A percentile compares a stretch with the other conserved stretches of the same genome.
phyloP scores from a whole-genome alignment of 1,140 invertebrate genomes.

The Cotesia chilonis region DNA sequence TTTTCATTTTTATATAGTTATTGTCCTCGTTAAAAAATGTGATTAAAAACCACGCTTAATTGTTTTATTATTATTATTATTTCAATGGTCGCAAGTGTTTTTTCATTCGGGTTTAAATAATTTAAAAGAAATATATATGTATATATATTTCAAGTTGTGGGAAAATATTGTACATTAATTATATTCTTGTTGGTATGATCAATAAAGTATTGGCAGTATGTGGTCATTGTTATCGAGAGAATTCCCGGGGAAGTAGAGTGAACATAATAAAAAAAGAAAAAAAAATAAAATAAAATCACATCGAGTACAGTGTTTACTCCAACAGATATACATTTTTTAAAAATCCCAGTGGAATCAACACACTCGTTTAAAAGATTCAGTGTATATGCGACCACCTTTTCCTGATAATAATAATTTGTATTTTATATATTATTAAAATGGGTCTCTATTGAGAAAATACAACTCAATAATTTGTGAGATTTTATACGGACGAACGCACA shows the following conservation, averaged over 20 bases:
- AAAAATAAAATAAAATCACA: neutral
- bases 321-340: slow-evolving; percentile 6
- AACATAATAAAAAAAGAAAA: neutral
- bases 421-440: too few relatives aligned
- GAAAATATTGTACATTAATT: too few relatives aligned
- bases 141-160: neutral
- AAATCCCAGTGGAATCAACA: too few relatives aligned
- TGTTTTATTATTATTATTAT: neutral
- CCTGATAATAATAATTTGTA: too few relatives aligned
- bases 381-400: too few relatives aligned
- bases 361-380: too few relatives aligned
- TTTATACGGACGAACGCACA: too few relatives aligned
- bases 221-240: slow-evolving; percentile 18
- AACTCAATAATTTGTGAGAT: too few relatives aligned
- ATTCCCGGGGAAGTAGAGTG: slow-evolving; percentile 2
- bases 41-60: neutral
- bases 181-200: too few relatives aligned
- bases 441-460: too few relatives aligned
- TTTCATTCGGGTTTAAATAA: neutral
- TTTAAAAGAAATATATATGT: slow-evolving; percentile 1
- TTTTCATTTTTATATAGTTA: slow-evolving; percentile 39
- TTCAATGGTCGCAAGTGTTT: neutral
- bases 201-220: neutral
- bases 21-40: slow-evolving; percentile 48
- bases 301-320: neutral